phyloP scores from a whole-genome alignment of 2,888 invertebrate genomes.

The Erebia ligea region DNA sequence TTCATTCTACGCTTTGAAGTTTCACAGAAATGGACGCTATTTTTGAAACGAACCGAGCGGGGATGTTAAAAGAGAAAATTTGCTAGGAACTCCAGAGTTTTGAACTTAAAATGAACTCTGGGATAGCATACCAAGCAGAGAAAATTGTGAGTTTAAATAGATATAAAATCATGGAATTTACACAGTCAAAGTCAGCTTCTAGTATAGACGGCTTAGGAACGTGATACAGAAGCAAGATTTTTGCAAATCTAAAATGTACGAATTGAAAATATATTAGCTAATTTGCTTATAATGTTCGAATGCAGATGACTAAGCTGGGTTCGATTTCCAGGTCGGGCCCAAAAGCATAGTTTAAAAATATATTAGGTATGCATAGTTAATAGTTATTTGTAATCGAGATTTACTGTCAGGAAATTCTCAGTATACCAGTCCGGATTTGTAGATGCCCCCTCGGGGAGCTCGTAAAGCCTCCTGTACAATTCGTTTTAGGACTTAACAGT shows the following conservation, averaged over 20 bases:
- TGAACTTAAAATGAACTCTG: slow-evolving; percentile 17
- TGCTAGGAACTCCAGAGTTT: slow-evolving; percentile 9
- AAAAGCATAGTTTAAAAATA: too few relatives aligned
- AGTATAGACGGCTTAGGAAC: background rate
- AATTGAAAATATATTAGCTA: too few relatives aligned
- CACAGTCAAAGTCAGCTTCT: slow-evolving; percentile 1
- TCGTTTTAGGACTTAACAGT: too few relatives aligned
- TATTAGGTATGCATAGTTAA: too few relatives aligned
- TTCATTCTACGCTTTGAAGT: slow-evolving; percentile 69
- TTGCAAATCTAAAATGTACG: background rate
- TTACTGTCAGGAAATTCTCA: too few relatives aligned
- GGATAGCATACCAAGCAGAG: slow-evolving; percentile 12
- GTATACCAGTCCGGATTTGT: too few relatives aligned
- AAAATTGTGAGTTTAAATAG: slow-evolving; percentile 6
- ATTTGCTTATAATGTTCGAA: too few relatives aligned
- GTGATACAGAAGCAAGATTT: background rate
- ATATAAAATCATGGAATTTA: slow-evolving; percentile 7
- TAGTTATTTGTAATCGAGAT: too few relatives aligned
- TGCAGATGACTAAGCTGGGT: too few relatives aligned
- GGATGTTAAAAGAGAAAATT: slow-evolving; percentile 25
- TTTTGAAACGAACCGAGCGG: slow-evolving; percentile 35
- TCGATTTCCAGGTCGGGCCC: too few relatives aligned
- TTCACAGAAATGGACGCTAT: slow-evolving; percentile 46
- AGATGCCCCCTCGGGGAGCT: too few relatives aligned
- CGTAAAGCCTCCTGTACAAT: too few relatives aligned